Evolutionary conservation across 2,888 invertebrate genomes (phyloP).

Genomic region (Homarus gammarus): DNA sequence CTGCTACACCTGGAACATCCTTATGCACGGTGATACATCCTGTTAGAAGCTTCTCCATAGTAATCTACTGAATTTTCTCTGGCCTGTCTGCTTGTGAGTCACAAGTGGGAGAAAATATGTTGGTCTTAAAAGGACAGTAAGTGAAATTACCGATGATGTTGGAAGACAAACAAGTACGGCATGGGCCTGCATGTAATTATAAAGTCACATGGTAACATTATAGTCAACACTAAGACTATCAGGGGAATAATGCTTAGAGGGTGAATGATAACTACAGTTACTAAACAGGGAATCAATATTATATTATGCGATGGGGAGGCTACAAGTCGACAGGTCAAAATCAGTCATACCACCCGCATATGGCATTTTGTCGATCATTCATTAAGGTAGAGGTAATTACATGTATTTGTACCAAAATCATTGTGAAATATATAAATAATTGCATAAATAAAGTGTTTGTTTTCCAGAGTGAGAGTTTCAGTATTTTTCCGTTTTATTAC

Average conservation of each 20-base stretch:
- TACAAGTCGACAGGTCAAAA: slow-evolving; percentile 55
- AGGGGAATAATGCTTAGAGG: slow-evolving; percentile 12
- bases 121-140: not conserved
- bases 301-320: not conserved
- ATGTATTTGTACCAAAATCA: slow-evolving; percentile 69
- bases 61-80: slow-evolving; percentile 37
- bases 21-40: slow-evolving; percentile 35
- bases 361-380: slow-evolving; percentile 63
- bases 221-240: not conserved
- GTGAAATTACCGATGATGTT: not conserved
- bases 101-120: not conserved
- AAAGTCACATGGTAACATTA: not conserved
- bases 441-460: slow-evolving; percentile 69
- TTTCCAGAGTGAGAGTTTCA: slow-evolving; percentile 26
- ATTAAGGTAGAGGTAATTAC: slow-evolving; percentile 59
- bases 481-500: not conserved
- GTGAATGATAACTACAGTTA: not conserved
- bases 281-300: not conserved
- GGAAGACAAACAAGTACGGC: not conserved
- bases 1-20: slow-evolving; percentile 36
- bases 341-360: slow-evolving; percentile 31
- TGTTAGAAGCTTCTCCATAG: slow-evolving; percentile 42
- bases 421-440: slow-evolving; percentile 68
- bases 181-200: not conserved
- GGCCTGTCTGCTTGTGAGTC: slow-evolving; percentile 49